Conservation (phyloP, 2,888 invertebrate genomes). For the Sarcophaga variegata region DNA sequence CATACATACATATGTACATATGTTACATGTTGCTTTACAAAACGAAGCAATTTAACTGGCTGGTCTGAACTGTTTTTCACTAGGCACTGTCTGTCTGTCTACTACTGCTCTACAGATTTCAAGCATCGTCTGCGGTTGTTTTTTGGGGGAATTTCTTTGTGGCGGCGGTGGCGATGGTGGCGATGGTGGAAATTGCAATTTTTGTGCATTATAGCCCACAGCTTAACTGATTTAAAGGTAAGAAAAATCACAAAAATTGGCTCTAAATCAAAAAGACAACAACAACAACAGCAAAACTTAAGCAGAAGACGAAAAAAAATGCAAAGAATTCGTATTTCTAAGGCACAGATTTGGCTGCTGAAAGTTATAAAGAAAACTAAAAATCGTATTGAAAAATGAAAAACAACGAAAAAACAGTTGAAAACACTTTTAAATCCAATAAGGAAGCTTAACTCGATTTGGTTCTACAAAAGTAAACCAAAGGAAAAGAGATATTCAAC, state of each 20-base stretch:
- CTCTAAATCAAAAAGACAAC: conserved; percentile 68
- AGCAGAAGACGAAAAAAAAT: conserved; percentile 34
- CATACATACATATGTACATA: conserved; percentile 39
- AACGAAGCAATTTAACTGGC: conserved; percentile 61
- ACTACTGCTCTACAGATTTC: conserved; percentile 16
- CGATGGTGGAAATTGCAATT: conserved; percentile 63
- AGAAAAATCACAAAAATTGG: conserved; percentile 63
- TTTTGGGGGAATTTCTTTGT: conserved; percentile 9
- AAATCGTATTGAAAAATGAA: not conserved
- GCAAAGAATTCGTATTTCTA: not conserved
- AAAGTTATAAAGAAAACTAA: conserved; percentile 27
- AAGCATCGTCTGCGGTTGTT: conserved; percentile 49
- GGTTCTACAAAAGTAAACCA: too few species aligned
- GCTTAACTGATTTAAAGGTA: conserved; percentile 67
- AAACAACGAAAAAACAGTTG: conserved; percentile 6
- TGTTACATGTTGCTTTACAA: conserved; percentile 53
- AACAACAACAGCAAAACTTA: conserved; percentile 25
- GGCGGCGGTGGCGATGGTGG: conserved; percentile 37
- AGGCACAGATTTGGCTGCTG: conserved; percentile 46
- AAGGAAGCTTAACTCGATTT: conserved; percentile 49
- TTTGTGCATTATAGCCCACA: conserved; percentile 64
- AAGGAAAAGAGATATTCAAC: too few species aligned
- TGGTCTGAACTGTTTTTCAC: not conserved
- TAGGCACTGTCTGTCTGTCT: conserved; percentile 7
- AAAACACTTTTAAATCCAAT: conserved; percentile 42